A percentile compares a stretch with the other conserved stretches of the same genome.
Conservation (phyloP, 2,888 invertebrate genomes). For the Diaprepes abbreviatus region DNA sequence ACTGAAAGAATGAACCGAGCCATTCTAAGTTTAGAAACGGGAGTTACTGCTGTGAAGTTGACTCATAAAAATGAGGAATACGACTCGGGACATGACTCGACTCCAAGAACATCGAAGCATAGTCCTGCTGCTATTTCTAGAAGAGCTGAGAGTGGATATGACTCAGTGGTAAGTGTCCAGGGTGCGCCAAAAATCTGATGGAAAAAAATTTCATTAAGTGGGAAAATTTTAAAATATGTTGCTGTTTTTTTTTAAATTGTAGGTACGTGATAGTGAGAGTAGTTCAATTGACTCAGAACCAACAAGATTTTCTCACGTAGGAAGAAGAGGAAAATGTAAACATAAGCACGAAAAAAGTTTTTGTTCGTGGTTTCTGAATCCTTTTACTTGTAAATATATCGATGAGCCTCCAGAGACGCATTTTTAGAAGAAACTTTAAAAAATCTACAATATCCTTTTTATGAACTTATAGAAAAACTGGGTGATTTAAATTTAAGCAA, state of each 20-base stretch:
- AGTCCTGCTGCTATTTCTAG: slow-evolving; percentile 84
- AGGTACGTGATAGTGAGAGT: slow-evolving; percentile 83
- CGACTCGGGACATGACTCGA: slow-evolving; percentile 88
- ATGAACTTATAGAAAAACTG: background rate
- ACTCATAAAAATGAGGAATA: slow-evolving; percentile 77
- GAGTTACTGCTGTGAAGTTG: slow-evolving; percentile 74
- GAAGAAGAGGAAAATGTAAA: slow-evolving; percentile 73
- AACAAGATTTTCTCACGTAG: slow-evolving; percentile 68
- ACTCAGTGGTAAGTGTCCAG: slow-evolving; percentile 79
- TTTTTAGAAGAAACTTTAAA: slow-evolving; percentile 56
- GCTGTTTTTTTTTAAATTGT: slow-evolving; percentile 16
- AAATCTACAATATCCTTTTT: background rate
- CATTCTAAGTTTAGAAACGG: slow-evolving; percentile 75
- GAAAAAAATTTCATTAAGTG: no score
- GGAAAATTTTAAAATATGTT: no score
- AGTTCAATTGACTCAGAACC: slow-evolving; percentile 86
- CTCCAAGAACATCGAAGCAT: slow-evolving; percentile 85
- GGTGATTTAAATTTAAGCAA: background rate
- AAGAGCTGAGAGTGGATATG: slow-evolving; percentile 91
- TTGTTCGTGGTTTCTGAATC: slow-evolving; percentile 82
- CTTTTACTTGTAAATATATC: slow-evolving; percentile 83
- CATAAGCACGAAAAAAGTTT: slow-evolving; percentile 79
- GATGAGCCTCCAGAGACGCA: slow-evolving; percentile 71
- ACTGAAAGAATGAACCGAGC: slow-evolving; percentile 76
- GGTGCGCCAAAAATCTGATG: no score